Conservation (phyloP, 2,797 vertebrate species). For the Harpagifer antarcticus region DNA sequence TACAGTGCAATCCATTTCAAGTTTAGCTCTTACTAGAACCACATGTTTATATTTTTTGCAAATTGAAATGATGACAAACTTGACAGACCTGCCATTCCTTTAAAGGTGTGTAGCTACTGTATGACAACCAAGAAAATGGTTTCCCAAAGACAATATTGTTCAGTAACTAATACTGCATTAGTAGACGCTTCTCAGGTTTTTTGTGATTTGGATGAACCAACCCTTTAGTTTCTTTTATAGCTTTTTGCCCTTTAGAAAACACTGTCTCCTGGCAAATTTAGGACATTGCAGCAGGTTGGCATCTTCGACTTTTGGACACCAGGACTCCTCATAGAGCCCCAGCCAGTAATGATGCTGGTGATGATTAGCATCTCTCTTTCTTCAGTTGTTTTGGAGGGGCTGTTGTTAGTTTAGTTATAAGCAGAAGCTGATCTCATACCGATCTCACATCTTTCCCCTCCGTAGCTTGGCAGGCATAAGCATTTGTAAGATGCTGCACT, state of each 20-base stretch:
- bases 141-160: background rate
- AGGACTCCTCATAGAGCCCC: constrained; percentile 12
- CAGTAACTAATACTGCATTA: background rate
- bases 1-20: background rate
- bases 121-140: background rate
- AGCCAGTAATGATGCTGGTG: constrained; percentile 3
- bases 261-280: background rate
- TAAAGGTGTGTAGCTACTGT: background rate
- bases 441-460: constrained; percentile 95
- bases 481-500: constrained; percentile 96
- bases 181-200: background rate
- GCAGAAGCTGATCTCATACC: constrained; percentile 96
- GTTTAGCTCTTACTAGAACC: background rate
- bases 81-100: too few relatives aligned
- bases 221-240: background rate
- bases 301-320: background rate
- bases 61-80: background rate
- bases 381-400: constrained; percentile 70
- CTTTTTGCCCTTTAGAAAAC: background rate
- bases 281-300: background rate
- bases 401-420: constrained; percentile 88
- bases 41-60: background rate
- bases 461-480: constrained; percentile 99
- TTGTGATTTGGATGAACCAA: constrained; percentile 14
- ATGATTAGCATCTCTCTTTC: constrained; percentile 23